Conservation (phyloP, 2,797 vertebrate species). For the Sparidentex hasta region DNA sequence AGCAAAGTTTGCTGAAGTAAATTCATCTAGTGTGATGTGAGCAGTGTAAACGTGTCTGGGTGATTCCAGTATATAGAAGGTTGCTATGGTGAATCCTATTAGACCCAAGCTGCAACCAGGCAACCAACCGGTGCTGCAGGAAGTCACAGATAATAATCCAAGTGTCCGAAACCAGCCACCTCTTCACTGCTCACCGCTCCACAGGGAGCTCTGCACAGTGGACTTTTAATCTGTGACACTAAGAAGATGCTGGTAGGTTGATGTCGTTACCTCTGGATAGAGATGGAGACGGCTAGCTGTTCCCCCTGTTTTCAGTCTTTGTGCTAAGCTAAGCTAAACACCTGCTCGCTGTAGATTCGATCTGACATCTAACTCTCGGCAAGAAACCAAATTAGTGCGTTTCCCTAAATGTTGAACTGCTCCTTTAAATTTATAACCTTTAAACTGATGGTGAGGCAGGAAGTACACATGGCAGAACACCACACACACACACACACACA, state of each 20-base stretch:
- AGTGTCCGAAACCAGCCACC: too few relatives aligned
- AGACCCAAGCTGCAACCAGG: neutral
- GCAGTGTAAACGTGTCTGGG: neutral
- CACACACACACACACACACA: neutral
- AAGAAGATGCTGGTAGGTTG: neutral
- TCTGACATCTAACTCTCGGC: neutral
- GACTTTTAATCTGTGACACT: neutral
- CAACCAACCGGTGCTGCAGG: neutral
- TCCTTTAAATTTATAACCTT: neutral
- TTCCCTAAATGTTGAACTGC: neutral
- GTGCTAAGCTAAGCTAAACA: slow-evolving; percentile 12
- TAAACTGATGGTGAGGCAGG: slow-evolving; percentile 10
- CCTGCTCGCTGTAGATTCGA: neutral
- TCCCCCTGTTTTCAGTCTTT: neutral
- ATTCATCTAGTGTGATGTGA: neutral
- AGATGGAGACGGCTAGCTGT: neutral
- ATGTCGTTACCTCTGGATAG: neutral
- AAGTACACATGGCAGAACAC: slow-evolving; percentile 29
- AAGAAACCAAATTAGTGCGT: neutral
- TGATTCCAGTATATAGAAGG: neutral
- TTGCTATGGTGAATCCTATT: neutral
- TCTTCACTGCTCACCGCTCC: too few relatives aligned
- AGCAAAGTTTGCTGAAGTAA: neutral
- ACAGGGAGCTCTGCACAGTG: too few relatives aligned
- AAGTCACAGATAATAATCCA: neutral